phyloP scores from a whole-genome alignment of 2,113 vertebrate genomes.

The Eublepharis macularius region DNA sequence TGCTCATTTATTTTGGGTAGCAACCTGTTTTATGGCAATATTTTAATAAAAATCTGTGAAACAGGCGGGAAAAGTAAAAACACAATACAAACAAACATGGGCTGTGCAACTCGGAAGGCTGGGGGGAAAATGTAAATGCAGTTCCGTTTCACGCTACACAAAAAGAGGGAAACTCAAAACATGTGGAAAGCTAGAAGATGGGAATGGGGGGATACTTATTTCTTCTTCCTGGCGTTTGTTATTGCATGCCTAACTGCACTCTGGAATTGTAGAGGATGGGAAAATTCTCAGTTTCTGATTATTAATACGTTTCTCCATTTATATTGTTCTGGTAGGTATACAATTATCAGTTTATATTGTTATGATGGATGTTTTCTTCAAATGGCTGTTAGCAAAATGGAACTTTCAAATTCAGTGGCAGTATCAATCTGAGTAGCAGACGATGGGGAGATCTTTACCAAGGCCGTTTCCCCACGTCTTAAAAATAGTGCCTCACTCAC shows the following conservation, averaged over 20 bases:
- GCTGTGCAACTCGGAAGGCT: constrained; percentile 51
- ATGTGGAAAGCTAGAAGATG: constrained; percentile 11
- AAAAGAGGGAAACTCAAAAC: constrained; percentile 38
- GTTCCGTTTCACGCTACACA: constrained; percentile 28
- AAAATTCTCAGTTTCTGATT: too few relatives aligned
- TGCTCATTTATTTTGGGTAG: constrained; percentile 71
- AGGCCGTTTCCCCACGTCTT: too few relatives aligned
- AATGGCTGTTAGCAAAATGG: too few relatives aligned
- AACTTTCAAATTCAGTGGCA: too few relatives aligned
- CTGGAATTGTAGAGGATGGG: not conserved
- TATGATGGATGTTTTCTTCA: too few relatives aligned
- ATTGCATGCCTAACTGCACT: too few relatives aligned
- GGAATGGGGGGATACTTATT: not conserved
- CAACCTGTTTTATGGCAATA: constrained; percentile 72
- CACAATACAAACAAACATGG: constrained; percentile 69
- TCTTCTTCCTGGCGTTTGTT: not conserved
- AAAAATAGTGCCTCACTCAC: too few relatives aligned
- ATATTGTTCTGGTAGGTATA: too few relatives aligned
- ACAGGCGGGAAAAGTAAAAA: constrained; percentile 67
- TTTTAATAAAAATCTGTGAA: constrained; percentile 77
- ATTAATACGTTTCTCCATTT: too few relatives aligned
- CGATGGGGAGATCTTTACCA: too few relatives aligned
- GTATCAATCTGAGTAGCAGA: too few relatives aligned
- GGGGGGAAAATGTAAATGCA: constrained; percentile 44
- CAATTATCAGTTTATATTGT: too few relatives aligned